Evolutionary conservation across 1,140 invertebrate species (phyloP).

Genomic region (Hesperophylax magnus): DNA sequence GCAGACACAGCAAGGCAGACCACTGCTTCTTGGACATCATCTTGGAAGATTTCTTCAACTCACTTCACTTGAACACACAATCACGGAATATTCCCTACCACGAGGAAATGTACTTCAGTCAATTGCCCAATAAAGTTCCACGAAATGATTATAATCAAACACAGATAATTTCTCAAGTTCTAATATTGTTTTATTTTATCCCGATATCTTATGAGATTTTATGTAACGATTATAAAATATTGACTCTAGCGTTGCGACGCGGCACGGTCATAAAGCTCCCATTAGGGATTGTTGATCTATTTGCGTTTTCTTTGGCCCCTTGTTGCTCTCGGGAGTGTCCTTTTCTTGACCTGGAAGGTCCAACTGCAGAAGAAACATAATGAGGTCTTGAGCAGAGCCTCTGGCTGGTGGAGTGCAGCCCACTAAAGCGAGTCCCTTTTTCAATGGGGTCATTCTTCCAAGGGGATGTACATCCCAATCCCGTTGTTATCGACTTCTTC

Average conservation of each 20-base stretch:
- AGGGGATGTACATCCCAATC: slow-evolving; percentile 10
- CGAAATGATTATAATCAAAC: too few species aligned
- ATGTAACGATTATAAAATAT: too few species aligned
- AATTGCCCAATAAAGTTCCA: too few species aligned
- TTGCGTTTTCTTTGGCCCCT: background rate
- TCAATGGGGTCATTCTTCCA: slow-evolving; percentile 28
- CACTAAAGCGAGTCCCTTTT: background rate
- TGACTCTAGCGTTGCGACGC: background rate
- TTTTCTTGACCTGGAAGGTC: slow-evolving; percentile 48
- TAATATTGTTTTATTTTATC: too few species aligned
- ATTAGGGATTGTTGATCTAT: too few species aligned
- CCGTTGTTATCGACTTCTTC: too few species aligned
- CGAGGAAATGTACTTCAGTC: too few species aligned
- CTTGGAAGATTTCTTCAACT: slow-evolving; percentile 57
- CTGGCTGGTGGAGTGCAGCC: slow-evolving; percentile 2
- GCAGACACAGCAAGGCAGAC: slow-evolving; percentile 81
- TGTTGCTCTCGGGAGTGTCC: slow-evolving; percentile 7
- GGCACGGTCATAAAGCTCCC: slow-evolving; percentile 3
- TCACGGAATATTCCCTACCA: too few species aligned
- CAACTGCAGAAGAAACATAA: slow-evolving; percentile 52
- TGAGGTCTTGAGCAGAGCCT: slow-evolving; percentile 32
- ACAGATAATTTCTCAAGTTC: too few species aligned
- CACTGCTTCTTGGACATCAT: slow-evolving; percentile 88
- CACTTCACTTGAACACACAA: too few species aligned
- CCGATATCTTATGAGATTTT: too few species aligned